A percentile compares a stretch with the other conserved stretches of the same genome.
Evolutionary conservation across 2,888 invertebrate species (phyloP).

Genomic region (Phania funesta): DNA sequence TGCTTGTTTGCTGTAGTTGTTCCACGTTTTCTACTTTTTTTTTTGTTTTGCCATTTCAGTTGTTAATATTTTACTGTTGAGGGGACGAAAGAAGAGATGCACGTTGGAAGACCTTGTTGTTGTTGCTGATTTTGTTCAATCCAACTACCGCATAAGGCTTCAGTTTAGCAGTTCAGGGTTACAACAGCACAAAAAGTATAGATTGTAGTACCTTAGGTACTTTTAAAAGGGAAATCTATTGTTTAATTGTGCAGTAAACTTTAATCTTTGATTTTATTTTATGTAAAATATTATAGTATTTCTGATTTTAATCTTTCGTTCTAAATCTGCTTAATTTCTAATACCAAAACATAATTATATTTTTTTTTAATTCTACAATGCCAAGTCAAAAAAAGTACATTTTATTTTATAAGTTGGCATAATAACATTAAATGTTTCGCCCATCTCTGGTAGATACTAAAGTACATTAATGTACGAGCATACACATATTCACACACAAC

Average conservation of each 20-base stretch:
- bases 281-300: too few relatives aligned
- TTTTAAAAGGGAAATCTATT: not conserved
- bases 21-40: slow-evolving; percentile 4
- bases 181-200: not conserved
- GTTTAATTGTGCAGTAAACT: not conserved
- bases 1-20: slow-evolving; percentile 18
- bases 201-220: not conserved
- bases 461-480: too few relatives aligned
- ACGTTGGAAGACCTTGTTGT: slow-evolving; percentile 49
- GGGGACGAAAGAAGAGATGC: slow-evolving; percentile 58
- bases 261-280: too few relatives aligned
- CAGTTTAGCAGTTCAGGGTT: not conserved
- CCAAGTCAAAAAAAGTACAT: too few relatives aligned
- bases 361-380: too few relatives aligned
- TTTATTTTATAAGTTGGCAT: not conserved
- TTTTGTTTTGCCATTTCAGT: slow-evolving; percentile 8
- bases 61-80: slow-evolving; percentile 43
- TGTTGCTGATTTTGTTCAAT: slow-evolving; percentile 35
- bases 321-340: too few relatives aligned
- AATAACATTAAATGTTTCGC: not conserved
- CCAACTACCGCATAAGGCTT: slow-evolving; percentile 60
- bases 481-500: not conserved
- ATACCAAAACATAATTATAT: too few relatives aligned
- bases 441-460: not conserved
- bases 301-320: too few relatives aligned